phyloP scores from a whole-genome alignment of 2,888 invertebrate genomes.

The Drosophila subsilvestris region DNA sequence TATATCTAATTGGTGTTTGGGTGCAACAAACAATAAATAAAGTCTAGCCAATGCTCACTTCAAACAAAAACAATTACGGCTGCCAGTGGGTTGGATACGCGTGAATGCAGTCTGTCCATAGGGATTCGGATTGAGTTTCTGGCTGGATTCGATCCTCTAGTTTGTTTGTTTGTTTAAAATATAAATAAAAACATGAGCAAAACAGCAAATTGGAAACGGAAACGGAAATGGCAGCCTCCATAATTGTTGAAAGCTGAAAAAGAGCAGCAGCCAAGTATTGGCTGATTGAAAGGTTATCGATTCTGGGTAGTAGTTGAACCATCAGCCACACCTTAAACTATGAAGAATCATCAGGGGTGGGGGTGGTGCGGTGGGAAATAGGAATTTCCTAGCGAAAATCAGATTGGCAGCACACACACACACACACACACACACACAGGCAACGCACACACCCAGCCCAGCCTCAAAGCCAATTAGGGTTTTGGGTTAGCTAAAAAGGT shows the following conservation, averaged over 20 bases:
- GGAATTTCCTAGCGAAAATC: conserved; percentile 21
- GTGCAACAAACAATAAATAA: conserved; percentile 67
- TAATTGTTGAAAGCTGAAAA: conserved; percentile 53
- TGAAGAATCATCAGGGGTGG: background rate
- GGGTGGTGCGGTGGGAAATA: background rate
- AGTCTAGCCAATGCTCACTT: conserved; percentile 72
- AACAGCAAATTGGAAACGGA: conserved; percentile 6
- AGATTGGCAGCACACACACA: conserved; percentile 13
- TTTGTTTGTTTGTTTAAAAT: conserved; percentile 4
- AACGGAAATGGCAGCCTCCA: conserved; percentile 26
- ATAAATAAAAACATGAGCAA: conserved; percentile 22
- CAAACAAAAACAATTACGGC: conserved; percentile 71
- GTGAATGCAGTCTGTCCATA: conserved; percentile 12
- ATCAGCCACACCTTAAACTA: background rate
- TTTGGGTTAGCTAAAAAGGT: conserved; percentile 60
- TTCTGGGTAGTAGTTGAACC: background rate
- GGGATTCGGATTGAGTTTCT: conserved; percentile 20
- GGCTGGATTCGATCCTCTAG: background rate
- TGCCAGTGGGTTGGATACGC: conserved; percentile 52
- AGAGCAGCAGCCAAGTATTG: background rate
- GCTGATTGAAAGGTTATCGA: background rate
- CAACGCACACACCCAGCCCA: conserved; percentile 45
- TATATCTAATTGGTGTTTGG: conserved; percentile 17
- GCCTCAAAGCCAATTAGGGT: conserved; percentile 71
- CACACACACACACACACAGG: conserved; percentile 50